Percentiles rank a stretch among this genome's conserved stretches.
These are phyloP conservation scores for Galeopsomyia nigrocyanea DNA, from an alignment of 2,888 invertebrate genomes.

Conservation along the genomic window DNA sequence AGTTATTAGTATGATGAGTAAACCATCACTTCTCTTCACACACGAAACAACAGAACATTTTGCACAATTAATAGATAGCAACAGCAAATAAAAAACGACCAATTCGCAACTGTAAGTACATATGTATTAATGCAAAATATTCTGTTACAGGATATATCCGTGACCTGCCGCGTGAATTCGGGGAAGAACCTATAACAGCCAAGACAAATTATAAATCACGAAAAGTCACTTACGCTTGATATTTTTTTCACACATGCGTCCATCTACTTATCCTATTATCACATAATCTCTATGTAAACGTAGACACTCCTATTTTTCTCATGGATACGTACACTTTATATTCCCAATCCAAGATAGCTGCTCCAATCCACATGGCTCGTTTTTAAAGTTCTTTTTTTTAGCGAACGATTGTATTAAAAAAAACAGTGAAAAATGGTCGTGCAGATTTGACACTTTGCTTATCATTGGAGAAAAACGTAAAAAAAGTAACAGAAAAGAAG, in stretches of 20 bases:
- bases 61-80: constrained; percentile 35
- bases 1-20: constrained; percentile 21
- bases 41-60: constrained; percentile 50
- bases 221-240: constrained; percentile 50
- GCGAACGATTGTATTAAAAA: too few species aligned
- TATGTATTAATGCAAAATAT: constrained; percentile 50
- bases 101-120: too few species aligned
- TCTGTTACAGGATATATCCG: constrained; percentile 53
- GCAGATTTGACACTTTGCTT: too few species aligned
- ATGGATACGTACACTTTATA: constrained; percentile 32
- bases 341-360: too few species aligned
- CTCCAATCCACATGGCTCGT: too few species aligned
- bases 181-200: constrained; percentile 59
- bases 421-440: too few species aligned
- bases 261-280: constrained; percentile 35
- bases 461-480: too few species aligned
- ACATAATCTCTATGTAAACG: constrained; percentile 9
- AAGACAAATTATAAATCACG: constrained; percentile 64
- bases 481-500: too few species aligned
- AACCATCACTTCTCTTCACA: constrained; percentile 41
- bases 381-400: too few species aligned
- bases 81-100: too few species aligned
- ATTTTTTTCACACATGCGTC: constrained; percentile 22
- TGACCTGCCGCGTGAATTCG: constrained; percentile 56
- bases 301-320: constrained; percentile 21